These are phyloP conservation scores for Alligator mississippiensis DNA, from an alignment of 2,113 vertebrate genomes.

Conservation along the genomic window DNA sequence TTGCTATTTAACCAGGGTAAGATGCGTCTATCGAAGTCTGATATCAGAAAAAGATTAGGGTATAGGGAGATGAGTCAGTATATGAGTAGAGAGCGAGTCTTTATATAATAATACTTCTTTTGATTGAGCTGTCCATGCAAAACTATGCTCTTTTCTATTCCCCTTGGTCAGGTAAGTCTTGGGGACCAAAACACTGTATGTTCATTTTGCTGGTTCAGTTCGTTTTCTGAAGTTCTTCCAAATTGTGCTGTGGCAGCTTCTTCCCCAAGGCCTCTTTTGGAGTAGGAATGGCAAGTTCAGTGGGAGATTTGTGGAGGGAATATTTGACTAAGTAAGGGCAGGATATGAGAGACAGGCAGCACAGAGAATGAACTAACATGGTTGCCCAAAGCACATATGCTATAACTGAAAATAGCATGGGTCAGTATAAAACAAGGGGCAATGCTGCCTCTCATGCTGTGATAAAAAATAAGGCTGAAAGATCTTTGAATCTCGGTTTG, in stretches of 20 bases:
- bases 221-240: neutral
- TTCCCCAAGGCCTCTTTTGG: neutral
- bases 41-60: accelerated
- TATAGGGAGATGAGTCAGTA: accelerated
- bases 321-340: neutral
- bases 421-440: neutral
- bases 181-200: neutral
- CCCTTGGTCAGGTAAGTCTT: neutral
- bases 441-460: neutral
- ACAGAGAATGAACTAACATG: neutral
- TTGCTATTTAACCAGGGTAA: neutral
- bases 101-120: neutral
- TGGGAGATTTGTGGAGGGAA: neutral
- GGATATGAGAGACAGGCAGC: neutral
- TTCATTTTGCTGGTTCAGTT: neutral
- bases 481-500: neutral
- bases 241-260: neutral
- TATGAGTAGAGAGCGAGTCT: neutral
- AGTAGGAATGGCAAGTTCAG: neutral
- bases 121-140: neutral
- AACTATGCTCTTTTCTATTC: neutral
- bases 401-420: neutral
- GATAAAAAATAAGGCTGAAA: conserved; percentile 41
- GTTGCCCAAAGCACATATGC: neutral
- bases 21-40: neutral